Conservation (phyloP, 2,888 invertebrate genomes). For the Machimus rusticus region DNA sequence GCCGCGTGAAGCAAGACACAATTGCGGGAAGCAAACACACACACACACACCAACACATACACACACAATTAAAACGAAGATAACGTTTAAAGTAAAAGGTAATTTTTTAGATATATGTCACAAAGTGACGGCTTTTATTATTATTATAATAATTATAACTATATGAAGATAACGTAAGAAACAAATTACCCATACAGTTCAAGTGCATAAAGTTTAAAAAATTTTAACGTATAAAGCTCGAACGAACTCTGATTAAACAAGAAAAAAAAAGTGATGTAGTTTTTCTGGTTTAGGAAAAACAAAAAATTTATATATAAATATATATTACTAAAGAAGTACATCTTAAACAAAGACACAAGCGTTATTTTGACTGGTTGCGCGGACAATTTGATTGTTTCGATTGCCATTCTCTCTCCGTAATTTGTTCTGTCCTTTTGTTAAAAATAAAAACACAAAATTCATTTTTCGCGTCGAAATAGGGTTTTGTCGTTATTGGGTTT, state of each 20-base stretch:
- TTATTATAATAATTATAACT: slow-evolving; percentile 48
- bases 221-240: slow-evolving; percentile 33
- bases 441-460: no score
- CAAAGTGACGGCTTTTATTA: slow-evolving; percentile 51
- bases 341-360: slow-evolving; percentile 34
- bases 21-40: slow-evolving; percentile 36
- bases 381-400: slow-evolving; percentile 34
- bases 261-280: slow-evolving; percentile 35
- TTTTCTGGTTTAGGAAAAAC: slow-evolving; percentile 38
- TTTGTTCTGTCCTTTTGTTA: not conserved
- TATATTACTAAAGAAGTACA: slow-evolving; percentile 24
- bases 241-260: slow-evolving; percentile 23
- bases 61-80: slow-evolving; percentile 43
- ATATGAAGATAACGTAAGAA: slow-evolving; percentile 25
- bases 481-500: slow-evolving; percentile 26
- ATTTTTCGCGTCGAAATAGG: slow-evolving; percentile 11
- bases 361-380: slow-evolving; percentile 31
- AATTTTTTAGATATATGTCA: slow-evolving; percentile 50
- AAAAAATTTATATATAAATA: slow-evolving; percentile 22
- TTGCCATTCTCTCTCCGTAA: slow-evolving; percentile 12
- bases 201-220: slow-evolving; percentile 21
- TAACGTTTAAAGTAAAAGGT: slow-evolving; percentile 37
- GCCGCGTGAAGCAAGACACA: not conserved
- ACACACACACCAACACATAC: slow-evolving; percentile 46
- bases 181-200: slow-evolving; percentile 35